Evolutionary conservation across 37 sponge, comb jelly and placozoan species (phyloP), one percentile per base, ranked within the genome.

Genomic region (Tethya wilhelma): DNA sequence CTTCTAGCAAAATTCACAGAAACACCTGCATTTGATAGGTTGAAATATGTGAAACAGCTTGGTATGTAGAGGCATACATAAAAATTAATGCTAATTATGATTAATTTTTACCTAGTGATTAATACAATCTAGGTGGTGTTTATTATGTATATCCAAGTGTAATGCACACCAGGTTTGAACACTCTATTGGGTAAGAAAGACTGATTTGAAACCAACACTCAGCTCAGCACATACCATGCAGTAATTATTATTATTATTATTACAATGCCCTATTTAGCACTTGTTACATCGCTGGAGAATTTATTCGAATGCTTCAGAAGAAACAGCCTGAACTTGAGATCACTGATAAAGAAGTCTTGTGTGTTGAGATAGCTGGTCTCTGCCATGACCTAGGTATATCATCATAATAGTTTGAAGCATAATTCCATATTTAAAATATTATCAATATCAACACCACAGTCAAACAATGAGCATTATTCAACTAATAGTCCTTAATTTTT

Each of bases 161-260:
- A 23, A 63, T 68, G 25, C 89, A 89, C 56, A 82, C 69, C 4
- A 53, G 89, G 26, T 89, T 89, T 69, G 83, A 82, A 33, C 89
- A 89, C 69, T 67, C 82, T n/a, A 77, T 89, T 78, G 89, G 89
- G 69, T 80, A 78, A n/a, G n/a, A n/a, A n/a, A n/a, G n/a, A n/a
- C n/a, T n/a, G n/a, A n/a, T n/a, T n/a, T n/a, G n/a, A n/a, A n/a
- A n/a, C n/a, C n/a, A n/a, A n/a, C n/a, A n/a, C n/a, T n/a, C n/a
- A n/a, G n/a, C n/a, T n/a, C n/a, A 43, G n/a, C 14, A 67, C n/a
- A n/a, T n/a, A n/a, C n/a, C n/a, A n/a, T n/a, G n/a, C n/a, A n/a
- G n/a, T n/a, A n/a, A n/a, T n/a, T n/a, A 31, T 32, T 36, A 36
- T 36, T 29, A 23, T 29, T 29, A 6, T 23, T 29, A 23, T 23